Conservation (phyloP, 2,113 vertebrate species). For the Parus major region DNA sequence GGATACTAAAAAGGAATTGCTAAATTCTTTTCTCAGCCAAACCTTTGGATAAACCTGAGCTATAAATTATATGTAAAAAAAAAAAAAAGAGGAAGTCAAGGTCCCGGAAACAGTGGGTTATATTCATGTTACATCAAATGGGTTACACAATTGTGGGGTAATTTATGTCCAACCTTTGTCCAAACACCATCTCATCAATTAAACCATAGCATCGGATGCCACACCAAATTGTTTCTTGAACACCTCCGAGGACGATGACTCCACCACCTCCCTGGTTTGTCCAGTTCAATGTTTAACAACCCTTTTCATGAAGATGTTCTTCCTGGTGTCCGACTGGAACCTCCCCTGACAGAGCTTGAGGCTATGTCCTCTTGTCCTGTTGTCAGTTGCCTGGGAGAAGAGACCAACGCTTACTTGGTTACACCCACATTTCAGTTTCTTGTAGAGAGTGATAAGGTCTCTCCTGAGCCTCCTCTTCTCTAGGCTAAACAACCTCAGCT, state of each 20-base stretch:
- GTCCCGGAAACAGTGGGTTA: background rate
- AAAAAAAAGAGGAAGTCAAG: background rate
- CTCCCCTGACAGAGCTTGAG: background rate
- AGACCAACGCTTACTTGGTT: rapidly evolving
- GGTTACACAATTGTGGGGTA: background rate
- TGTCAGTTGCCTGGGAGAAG: background rate
- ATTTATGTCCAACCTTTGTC: background rate
- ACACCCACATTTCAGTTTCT: too few species aligned
- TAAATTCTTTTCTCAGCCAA: background rate
- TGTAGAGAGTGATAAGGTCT: background rate
- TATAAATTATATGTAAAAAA: background rate
- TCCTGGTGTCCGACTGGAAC: background rate
- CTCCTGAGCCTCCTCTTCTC: background rate
- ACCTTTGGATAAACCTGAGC: background rate
- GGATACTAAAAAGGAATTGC: background rate
- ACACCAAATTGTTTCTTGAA: background rate
- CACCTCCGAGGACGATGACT: background rate
- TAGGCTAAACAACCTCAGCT: background rate
- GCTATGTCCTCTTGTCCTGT: background rate
- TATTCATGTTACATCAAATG: background rate
- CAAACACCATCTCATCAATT: background rate
- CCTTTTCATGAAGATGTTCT: background rate
- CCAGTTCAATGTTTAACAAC: background rate
- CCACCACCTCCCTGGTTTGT: background rate
- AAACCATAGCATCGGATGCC: background rate